Percentiles rank a stretch among this genome's conserved stretches.
Conservation (phyloP, 2,113 vertebrate species). For the Chionis minor region DNA sequence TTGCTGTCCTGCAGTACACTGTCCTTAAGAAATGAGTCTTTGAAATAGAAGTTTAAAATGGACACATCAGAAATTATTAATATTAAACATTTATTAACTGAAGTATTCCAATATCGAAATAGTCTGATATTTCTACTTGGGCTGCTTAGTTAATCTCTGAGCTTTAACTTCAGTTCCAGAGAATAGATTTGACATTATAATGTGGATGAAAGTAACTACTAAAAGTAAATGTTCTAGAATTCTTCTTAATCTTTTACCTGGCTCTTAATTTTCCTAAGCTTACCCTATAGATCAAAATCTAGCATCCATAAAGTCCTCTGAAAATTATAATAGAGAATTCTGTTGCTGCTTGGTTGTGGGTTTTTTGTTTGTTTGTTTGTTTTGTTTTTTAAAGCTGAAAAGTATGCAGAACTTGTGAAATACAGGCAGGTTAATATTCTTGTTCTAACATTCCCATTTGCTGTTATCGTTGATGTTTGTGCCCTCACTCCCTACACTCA, state of each 20-base stretch:
- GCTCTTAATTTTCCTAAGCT: neutral
- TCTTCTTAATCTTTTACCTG: neutral
- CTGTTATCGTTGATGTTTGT: neutral
- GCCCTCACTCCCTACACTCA: neutral
- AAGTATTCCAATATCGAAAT: neutral
- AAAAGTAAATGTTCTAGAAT: neutral
- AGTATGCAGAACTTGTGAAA: neutral
- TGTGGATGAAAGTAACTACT: neutral
- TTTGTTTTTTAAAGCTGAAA: neutral
- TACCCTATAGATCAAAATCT: neutral
- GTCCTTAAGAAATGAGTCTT: neutral
- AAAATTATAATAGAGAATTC: neutral
- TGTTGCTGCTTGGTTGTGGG: neutral
- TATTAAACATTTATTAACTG: constrained; percentile 7
- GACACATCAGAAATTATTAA: neutral
- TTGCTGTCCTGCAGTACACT: neutral
- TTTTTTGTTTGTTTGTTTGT: neutral
- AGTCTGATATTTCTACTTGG: neutral
- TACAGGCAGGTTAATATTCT: neutral
- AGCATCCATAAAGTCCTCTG: neutral
- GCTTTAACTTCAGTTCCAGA: neutral
- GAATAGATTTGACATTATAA: neutral
- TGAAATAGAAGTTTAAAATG: neutral
- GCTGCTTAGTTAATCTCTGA: neutral
- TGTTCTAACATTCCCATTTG: neutral